Conservation (phyloP, 2,888 invertebrate species). For the Rhingia rostrata region DNA sequence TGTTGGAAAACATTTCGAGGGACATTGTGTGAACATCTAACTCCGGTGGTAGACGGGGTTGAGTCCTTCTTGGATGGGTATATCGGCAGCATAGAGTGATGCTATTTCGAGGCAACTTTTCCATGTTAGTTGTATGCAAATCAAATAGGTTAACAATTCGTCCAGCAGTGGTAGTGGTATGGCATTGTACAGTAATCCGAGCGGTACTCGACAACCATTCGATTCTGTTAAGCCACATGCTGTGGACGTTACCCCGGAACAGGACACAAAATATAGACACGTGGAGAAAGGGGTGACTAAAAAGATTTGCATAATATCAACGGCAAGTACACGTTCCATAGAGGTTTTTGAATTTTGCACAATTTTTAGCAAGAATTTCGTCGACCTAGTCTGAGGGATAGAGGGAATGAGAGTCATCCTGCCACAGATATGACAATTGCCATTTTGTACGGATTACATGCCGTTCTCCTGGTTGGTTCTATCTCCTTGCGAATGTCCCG, state of each 20-base stretch:
- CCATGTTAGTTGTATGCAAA: conserved; percentile 72
- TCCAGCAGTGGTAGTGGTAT: conserved; percentile 51
- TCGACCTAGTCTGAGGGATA: background rate
- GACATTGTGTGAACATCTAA: conserved; percentile 61
- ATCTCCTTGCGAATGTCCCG: conserved; percentile 33
- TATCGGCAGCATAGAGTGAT: conserved; percentile 36
- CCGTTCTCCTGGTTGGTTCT: background rate
- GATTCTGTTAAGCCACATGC: conserved; percentile 73
- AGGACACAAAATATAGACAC: background rate
- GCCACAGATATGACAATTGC: conserved; percentile 50
- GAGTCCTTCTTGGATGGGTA: background rate
- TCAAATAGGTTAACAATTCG: conserved; percentile 74
- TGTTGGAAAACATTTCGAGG: conserved; percentile 54
- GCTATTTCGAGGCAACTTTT: conserved; percentile 63
- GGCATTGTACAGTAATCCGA: conserved; percentile 46
- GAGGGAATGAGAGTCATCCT: conserved; percentile 2
- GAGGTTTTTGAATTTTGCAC: conserved; percentile 55
- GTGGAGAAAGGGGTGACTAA: conserved; percentile 10
- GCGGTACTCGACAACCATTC: conserved; percentile 65
- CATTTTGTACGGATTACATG: conserved; percentile 33
- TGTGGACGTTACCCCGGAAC: conserved; percentile 32
- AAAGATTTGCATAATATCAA: conserved; percentile 63
- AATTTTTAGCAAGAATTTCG: conserved; percentile 34
- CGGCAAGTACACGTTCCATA: conserved; percentile 58
- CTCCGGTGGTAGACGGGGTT: conserved; percentile 9